These are phyloP conservation scores for Cherax destructor DNA, from an alignment of 1,140 invertebrate genomes.

Conservation along the genomic window DNA sequence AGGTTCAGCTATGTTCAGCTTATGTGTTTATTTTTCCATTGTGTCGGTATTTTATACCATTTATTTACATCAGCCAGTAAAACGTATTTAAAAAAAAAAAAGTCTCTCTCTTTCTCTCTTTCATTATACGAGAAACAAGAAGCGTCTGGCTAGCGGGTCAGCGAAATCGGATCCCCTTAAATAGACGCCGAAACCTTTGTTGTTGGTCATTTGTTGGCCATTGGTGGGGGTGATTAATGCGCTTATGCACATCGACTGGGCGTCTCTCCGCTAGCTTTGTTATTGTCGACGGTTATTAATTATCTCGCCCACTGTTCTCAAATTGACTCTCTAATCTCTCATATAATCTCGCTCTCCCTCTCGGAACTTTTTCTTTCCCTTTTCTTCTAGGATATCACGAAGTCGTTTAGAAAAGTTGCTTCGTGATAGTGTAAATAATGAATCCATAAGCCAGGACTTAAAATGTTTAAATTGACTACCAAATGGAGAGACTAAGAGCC, in stretches of 20 bases:
- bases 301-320: not conserved
- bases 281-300: conserved; percentile 30
- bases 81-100: too few species aligned
- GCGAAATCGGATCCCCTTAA: conserved; percentile 6
- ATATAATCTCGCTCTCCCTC: not conserved
- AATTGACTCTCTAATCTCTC: conserved; percentile 5
- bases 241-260: conserved; percentile 3
- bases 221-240: conserved; percentile 23
- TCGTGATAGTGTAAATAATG: too few species aligned
- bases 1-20: too few species aligned
- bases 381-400: not conserved
- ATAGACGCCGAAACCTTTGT: not conserved
- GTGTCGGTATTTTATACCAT: too few species aligned
- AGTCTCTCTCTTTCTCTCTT: too few species aligned
- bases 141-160: not conserved
- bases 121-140: too few species aligned
- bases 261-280: conserved; percentile 15
- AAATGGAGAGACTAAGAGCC: too few species aligned
- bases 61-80: too few species aligned
- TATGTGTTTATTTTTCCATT: too few species aligned
- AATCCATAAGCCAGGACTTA: too few species aligned
- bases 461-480: too few species aligned
- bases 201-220: conserved; percentile 27
- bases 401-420: too few species aligned
- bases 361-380: not conserved